Evolutionary conservation across 2,888 invertebrate genomes (phyloP).

Genomic region (Cosmia pyralina): DNA sequence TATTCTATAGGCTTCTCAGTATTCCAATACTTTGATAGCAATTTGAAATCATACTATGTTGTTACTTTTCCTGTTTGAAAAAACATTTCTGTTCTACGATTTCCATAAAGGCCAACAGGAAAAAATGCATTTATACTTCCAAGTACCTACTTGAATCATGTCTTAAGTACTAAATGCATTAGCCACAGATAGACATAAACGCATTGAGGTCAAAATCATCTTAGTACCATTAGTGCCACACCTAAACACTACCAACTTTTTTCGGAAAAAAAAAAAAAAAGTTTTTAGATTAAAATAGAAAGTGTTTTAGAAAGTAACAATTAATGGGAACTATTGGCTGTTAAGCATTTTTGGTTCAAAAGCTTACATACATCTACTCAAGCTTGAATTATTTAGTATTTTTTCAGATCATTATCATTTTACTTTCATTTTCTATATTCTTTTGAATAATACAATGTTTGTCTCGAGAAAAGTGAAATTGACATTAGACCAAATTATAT

Average conservation of each 20-base stretch:
- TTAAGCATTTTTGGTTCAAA: background rate
- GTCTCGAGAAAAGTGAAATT: conserved; percentile 37
- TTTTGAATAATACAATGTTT: conserved; percentile 7
- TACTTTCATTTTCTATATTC: background rate
- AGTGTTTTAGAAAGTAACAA: conserved; percentile 32
- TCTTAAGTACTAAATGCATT: background rate
- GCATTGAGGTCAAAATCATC: background rate
- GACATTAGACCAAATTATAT: conserved; percentile 53
- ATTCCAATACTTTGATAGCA: background rate
- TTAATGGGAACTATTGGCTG: background rate
- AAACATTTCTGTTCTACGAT: background rate
- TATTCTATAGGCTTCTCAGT: background rate
- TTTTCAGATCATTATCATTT: background rate
- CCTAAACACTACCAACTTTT: background rate
- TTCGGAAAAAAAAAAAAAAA: background rate
- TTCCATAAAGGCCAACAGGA: conserved; percentile 20
- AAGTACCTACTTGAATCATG: conserved; percentile 7
- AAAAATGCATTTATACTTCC: background rate
- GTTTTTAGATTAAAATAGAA: conserved; percentile 31
- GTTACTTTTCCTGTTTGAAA: background rate
- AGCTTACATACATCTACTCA: no score
- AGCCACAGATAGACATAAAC: background rate
- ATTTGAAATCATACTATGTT: background rate
- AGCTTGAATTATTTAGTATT: background rate
- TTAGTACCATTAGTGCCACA: background rate